Base-by-base conservation (phyloP, 1,140 invertebrate genomes). In the Arctopsyche grandis region DNA sequence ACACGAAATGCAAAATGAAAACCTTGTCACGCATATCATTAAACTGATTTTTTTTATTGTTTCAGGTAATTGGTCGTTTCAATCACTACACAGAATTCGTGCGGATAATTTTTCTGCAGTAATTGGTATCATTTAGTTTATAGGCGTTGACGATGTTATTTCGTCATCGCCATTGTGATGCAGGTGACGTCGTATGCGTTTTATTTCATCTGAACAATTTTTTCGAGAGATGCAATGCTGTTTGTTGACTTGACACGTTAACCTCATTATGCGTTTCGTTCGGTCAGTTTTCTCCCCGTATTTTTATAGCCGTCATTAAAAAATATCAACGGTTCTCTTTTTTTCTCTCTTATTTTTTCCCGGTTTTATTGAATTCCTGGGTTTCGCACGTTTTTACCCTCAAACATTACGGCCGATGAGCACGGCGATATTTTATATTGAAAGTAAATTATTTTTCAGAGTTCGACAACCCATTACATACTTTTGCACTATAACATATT, bases 361-460 rank as follows among this genome's bases (percentile, higher is more conserved):
- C 9, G 69, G 29, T n/a, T 12, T 19, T 26, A 21, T 43, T 69
- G 24, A 69, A 43, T 69, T 69, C 14, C 26, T 7, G 5, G n/a
- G 29, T 70, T 70, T 70, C 69, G 29, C 69, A 70, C 69, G 69
- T 43, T 70, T 26, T 38, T 43, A 70, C 69, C 69, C 60, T 29
- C 63, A 70, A 70, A 70, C 29, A 43, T 29, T 70, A 70, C 69
- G 69, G 69, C 46, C 43, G 22, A 43, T 73, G 69, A 73, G 46
- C 43, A 73, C 9, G 43, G 12, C 26, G 29, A 73, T 46, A 73
- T 48, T 44, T 73, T 38, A 48, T 73, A 70, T 70, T 70, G 69
- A 70, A 70, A 73, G 46, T 46, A 73, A 73, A 46, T 73, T 21
- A 66, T 66, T 66, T 66, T 21, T 66, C 63, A 66, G 63, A 24